phyloP scores from a whole-genome alignment of 2,888 invertebrate genomes.

The Melangyna quadrimaculata region DNA sequence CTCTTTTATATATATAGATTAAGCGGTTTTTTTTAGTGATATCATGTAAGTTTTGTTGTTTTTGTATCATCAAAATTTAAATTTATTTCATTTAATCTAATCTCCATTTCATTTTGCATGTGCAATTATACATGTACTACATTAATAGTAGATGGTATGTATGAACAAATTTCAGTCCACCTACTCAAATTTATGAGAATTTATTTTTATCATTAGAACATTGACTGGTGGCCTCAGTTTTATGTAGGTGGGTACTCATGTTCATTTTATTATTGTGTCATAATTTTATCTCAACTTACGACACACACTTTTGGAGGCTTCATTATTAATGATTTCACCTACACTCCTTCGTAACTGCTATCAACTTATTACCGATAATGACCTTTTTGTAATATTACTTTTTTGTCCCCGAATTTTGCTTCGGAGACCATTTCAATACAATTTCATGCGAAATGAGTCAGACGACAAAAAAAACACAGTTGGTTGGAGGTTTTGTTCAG shows the following conservation, averaged over 20 bases:
- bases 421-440: neutral
- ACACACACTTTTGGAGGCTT: neutral
- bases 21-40: too few relatives aligned
- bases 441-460: neutral
- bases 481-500: conserved; percentile 19
- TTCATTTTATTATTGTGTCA: neutral
- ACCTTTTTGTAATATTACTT: neutral
- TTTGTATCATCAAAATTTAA: too few relatives aligned
- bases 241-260: too few relatives aligned
- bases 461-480: neutral
- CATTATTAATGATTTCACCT: neutral
- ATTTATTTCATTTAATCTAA: too few relatives aligned
- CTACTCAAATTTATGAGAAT: neutral
- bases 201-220: neutral
- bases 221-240: neutral
- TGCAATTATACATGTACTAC: too few relatives aligned
- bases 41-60: too few relatives aligned
- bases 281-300: conserved; percentile 7
- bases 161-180: too few relatives aligned
- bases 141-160: too few relatives aligned
- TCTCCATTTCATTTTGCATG: too few relatives aligned
- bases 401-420: neutral
- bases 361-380: neutral
- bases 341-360: neutral
- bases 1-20: too few relatives aligned